phyloP scores from a whole-genome alignment of 2,888 invertebrate genomes.

The Nineta flava region DNA sequence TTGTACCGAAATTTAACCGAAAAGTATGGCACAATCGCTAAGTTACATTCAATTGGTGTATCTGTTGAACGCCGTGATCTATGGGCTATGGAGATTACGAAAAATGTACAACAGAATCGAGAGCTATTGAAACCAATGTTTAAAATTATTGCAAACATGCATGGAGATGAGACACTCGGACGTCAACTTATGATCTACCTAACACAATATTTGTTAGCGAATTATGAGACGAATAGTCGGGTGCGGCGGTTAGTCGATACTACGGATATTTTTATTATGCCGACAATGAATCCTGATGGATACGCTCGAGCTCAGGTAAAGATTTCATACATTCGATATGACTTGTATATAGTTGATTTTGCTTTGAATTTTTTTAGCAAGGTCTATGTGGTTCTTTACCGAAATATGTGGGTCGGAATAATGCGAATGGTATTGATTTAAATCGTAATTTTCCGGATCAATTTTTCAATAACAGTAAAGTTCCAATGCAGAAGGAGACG shows the following conservation, averaged over 20 bases:
- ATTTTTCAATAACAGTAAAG: slow-evolving; percentile 35
- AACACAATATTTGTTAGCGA: slow-evolving; percentile 65
- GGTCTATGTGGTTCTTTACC: slow-evolving; percentile 58
- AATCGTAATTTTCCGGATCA: slow-evolving; percentile 92
- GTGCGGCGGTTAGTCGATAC: slow-evolving; percentile 64
- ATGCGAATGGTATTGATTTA: slow-evolving; percentile 66
- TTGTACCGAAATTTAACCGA: slow-evolving; percentile 43
- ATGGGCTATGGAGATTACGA: slow-evolving; percentile 65
- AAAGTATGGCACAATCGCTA: slow-evolving; percentile 51
- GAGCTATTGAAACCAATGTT: slow-evolving; percentile 68
- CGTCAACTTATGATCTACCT: slow-evolving; percentile 69
- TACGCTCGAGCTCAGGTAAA: slow-evolving; percentile 67
- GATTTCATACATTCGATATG: slow-evolving; percentile 2
- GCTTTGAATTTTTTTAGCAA: slow-evolving; percentile 37
- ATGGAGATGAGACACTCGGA: slow-evolving; percentile 86
- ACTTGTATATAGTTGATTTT: neutral
- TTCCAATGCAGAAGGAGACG: slow-evolving; percentile 68
- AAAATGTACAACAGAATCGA: slow-evolving; percentile 39
- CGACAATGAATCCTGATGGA: slow-evolving; percentile 96
- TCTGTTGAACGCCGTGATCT: slow-evolving; percentile 69
- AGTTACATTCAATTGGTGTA: slow-evolving; percentile 63
- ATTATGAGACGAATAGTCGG: slow-evolving; percentile 51
- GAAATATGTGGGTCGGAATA: slow-evolving; percentile 57
- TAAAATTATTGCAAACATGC: slow-evolving; percentile 93
- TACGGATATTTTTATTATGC: slow-evolving; percentile 91